Evolutionary conservation across 2,888 invertebrate genomes (phyloP), one percentile per base, ranked within the genome.

Genomic region (Sceliomorpha sp.): DNA sequence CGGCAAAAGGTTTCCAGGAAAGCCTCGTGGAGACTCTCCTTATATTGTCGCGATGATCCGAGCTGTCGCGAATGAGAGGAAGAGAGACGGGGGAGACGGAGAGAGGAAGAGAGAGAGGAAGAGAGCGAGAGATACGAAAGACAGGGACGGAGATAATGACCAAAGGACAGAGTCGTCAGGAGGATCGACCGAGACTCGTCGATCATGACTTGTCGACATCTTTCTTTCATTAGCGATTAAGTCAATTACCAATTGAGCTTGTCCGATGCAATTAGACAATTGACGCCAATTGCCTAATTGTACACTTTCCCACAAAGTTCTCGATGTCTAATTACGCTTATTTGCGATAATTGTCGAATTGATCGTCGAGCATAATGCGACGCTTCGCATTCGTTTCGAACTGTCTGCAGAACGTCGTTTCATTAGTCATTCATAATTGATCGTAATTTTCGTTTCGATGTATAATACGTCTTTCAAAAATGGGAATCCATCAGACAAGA

Each of bases 321-420:
- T 70, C 73, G 53, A 68, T 20, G 47, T 24, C 45, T 62, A 85
- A 85, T 85, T 84, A 78, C 81, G 79, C 75, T 79, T 82, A 76
- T 81, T 75, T 81, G 73, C 78, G 82, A 83, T 83, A 85, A 86
- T 85, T 85, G 84, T 67, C 74, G 73, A 85, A 86, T 86, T 86
- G 84, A 86, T 84, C 63, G 73, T 58, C 73, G 71, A 14, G 74
- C 53, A 36, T 51, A 64, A 58, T 14, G 31, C 37, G 34, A 47
- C 32, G 20, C 42, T 42, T 44, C 29, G 8, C 24, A 29, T 31
- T 40, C 45, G 13, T 42, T 27, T n/a, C n/a, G n/a, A n/a, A n/a
- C n/a, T n/a, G n/a, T n/a, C n/a, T n/a, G n/a, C n/a, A n/a, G n/a
- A n/a, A n/a, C n/a, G n/a, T n/a, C n/a, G n/a, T n/a, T n/a, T n/a